Evolutionary conservation across 2,888 invertebrate species (phyloP).

Genomic region (Eristalis arbustorum): DNA sequence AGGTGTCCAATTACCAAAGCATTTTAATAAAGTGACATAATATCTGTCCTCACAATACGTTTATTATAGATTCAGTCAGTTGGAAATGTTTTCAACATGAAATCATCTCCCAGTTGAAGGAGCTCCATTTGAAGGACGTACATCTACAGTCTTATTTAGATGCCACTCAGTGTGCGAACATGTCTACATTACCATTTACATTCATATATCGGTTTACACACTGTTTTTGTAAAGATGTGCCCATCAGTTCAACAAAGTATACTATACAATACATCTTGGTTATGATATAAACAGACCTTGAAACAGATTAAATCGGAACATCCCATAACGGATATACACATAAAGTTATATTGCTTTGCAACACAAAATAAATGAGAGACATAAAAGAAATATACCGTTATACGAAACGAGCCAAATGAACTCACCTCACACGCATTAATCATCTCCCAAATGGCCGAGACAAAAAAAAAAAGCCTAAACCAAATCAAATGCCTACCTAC

Average conservation of each 20-base stretch:
- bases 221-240: not conserved
- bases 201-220: too few relatives aligned
- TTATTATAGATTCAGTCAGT: not conserved
- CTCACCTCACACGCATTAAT: conserved; percentile 36
- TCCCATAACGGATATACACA: not conserved
- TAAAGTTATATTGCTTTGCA: not conserved
- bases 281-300: conserved; percentile 13
- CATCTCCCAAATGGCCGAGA: not conserved
- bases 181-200: too few relatives aligned
- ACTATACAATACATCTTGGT: not conserved
- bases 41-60: not conserved
- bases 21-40: not conserved
- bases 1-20: not conserved
- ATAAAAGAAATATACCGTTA: conserved; percentile 26
- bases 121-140: not conserved
- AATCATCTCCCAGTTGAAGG: not conserved
- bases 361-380: conserved; percentile 1
- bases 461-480: not conserved
- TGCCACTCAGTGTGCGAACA: not conserved
- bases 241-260: not conserved
- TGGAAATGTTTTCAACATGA: too few relatives aligned
- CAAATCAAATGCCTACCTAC: conserved; percentile 24
- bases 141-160: not conserved
- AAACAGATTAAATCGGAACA: conserved; percentile 35
- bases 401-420: conserved; percentile 5